Evolutionary conservation across 2,113 vertebrate genomes (phyloP).

Genomic region (Mormoops blainvillei): DNA sequence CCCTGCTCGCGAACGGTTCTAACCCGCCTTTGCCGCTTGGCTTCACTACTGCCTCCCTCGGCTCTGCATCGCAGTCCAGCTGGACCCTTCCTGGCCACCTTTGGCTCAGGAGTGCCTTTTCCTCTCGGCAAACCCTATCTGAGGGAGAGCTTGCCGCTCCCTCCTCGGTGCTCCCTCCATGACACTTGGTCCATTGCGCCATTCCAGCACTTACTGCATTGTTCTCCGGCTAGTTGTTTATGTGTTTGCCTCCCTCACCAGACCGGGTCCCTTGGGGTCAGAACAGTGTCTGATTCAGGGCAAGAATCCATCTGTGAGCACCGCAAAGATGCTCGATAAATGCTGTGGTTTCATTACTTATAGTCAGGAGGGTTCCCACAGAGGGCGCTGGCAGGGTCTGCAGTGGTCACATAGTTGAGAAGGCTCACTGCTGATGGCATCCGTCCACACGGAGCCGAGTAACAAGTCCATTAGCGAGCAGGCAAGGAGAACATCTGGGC

Average conservation of each 20-base stretch:
- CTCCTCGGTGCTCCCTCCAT: neutral
- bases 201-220: neutral
- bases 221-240: neutral
- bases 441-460: fast-evolving
- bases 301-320: neutral
- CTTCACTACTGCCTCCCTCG: neutral
- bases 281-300: neutral
- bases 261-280: neutral
- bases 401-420: neutral
- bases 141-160: neutral
- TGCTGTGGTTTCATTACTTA: neutral
- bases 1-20: neutral
- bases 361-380: neutral
- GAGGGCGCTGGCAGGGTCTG: neutral
- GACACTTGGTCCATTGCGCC: neutral
- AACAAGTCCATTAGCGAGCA: neutral
- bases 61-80: neutral
- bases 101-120: neutral
- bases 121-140: neutral
- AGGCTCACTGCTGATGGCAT: neutral
- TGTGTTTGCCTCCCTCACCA: neutral
- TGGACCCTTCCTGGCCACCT: neutral
- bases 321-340: neutral
- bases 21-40: neutral
- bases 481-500: neutral